Conservation (phyloP, 2,888 invertebrate species). For the Dichetophora obliterata region DNA sequence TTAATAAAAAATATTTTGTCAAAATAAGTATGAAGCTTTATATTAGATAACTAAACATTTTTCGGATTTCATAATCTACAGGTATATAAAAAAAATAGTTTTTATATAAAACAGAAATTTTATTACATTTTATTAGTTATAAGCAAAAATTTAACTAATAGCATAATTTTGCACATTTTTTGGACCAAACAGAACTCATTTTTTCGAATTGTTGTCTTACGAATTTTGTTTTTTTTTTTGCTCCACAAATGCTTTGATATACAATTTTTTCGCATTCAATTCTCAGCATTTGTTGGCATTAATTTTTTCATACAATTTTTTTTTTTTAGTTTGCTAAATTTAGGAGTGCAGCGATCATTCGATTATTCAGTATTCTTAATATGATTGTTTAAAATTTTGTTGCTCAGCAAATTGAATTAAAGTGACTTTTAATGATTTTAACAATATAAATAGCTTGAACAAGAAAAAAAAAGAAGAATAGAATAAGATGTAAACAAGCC, state of each 20-base stretch:
- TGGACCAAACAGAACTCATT: slow-evolving; percentile 29
- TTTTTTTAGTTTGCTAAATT: slow-evolving; percentile 26
- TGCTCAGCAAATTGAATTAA: slow-evolving; percentile 8
- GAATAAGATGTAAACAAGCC: neutral
- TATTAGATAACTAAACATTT: too few relatives aligned
- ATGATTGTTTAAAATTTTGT: slow-evolving; percentile 34
- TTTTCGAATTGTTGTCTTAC: neutral
- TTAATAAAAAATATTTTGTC: too few relatives aligned
- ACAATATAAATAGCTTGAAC: neutral
- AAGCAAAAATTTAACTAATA: neutral
- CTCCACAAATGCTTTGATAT: neutral
- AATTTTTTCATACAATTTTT: slow-evolving; percentile 29
- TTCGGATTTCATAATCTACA: too few relatives aligned
- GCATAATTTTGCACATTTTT: slow-evolving; percentile 30
- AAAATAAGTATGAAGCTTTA: too few relatives aligned
- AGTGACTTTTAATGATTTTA: neutral
- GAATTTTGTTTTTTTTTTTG: slow-evolving; percentile 3
- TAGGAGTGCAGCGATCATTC: slow-evolving; percentile 59
- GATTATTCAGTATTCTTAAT: slow-evolving; percentile 46
- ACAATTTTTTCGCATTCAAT: slow-evolving; percentile 42
- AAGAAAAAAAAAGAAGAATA: neutral
- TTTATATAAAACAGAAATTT: neutral
- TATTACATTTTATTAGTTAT: slow-evolving; percentile 9
- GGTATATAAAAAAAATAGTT: neutral
- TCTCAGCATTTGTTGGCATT: slow-evolving; percentile 26